Percentiles rank a stretch among this genome's conserved stretches.
phyloP scores from a whole-genome alignment of 2,888 invertebrate species.

The Xanthostigma xanthostigma region DNA sequence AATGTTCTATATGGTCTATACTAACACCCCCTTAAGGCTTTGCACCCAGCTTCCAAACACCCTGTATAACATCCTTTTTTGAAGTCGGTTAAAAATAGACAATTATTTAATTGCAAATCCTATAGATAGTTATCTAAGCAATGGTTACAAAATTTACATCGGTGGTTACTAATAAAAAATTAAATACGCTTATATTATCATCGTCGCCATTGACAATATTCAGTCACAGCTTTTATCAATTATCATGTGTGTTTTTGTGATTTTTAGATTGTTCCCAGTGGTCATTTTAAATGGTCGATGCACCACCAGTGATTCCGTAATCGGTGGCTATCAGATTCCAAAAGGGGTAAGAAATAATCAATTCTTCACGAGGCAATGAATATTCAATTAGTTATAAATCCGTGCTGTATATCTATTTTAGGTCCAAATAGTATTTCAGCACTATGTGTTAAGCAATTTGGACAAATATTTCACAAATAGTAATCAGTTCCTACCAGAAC shows the following conservation, averaged over 20 bases:
- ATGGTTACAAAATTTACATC: too few species aligned
- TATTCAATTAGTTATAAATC: neutral
- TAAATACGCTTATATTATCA: too few species aligned
- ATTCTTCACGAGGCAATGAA: neutral
- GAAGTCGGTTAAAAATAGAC: too few species aligned
- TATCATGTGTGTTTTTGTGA: neutral
- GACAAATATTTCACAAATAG: constrained; percentile 47
- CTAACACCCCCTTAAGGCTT: too few species aligned
- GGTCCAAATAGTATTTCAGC: constrained; percentile 63
- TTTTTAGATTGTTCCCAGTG: constrained; percentile 56
- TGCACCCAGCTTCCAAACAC: too few species aligned
- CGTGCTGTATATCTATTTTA: constrained; percentile 22
- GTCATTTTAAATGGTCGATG: constrained; percentile 62
- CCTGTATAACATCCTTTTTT: too few species aligned
- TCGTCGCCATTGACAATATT: too few species aligned
- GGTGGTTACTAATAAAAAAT: too few species aligned
- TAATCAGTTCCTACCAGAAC: constrained; percentile 52
- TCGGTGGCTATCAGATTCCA: constrained; percentile 60
- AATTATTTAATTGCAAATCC: too few species aligned
- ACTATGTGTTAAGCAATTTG: constrained; percentile 50
- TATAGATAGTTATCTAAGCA: too few species aligned
- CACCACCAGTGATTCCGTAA: constrained; percentile 49
- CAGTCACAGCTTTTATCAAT: too few species aligned
- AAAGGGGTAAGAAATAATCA: constrained; percentile 45
- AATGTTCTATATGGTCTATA: too few species aligned